Conservation (phyloP, 2,888 invertebrate genomes). For the Tenodera sinensis region DNA sequence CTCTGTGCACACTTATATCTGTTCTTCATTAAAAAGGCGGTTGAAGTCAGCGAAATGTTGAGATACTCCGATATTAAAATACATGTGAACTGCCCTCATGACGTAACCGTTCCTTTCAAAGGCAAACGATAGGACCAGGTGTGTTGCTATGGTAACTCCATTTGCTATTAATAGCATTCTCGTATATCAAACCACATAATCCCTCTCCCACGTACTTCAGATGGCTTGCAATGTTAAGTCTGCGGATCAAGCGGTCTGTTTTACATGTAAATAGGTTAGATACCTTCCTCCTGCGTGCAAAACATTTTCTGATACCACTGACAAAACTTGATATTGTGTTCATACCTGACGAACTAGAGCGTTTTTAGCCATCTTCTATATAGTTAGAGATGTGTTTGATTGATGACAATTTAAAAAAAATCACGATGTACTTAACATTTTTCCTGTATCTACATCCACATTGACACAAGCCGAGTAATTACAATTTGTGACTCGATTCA, state of each 20-base stretch:
- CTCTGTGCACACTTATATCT: no score
- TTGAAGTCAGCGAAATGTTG: no score
- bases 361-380: no score
- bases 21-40: no score
- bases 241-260: background rate
- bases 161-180: background rate
- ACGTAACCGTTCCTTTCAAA: background rate
- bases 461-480: no score
- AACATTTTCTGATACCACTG: background rate
- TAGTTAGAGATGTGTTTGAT: no score
- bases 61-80: background rate
- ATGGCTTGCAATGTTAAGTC: background rate
- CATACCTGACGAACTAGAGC: background rate
- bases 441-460: no score
- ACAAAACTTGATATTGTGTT: background rate
- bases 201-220: background rate
- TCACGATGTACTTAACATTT: no score
- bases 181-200: background rate
- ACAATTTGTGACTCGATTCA: no score
- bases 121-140: background rate
- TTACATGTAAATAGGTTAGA: background rate
- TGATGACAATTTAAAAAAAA: no score
- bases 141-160: background rate
- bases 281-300: background rate
- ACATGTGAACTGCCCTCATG: background rate